These are phyloP conservation scores for Coptodon rendalli DNA, from an alignment of 2,113 vertebrate species.

Conservation along the genomic window DNA sequence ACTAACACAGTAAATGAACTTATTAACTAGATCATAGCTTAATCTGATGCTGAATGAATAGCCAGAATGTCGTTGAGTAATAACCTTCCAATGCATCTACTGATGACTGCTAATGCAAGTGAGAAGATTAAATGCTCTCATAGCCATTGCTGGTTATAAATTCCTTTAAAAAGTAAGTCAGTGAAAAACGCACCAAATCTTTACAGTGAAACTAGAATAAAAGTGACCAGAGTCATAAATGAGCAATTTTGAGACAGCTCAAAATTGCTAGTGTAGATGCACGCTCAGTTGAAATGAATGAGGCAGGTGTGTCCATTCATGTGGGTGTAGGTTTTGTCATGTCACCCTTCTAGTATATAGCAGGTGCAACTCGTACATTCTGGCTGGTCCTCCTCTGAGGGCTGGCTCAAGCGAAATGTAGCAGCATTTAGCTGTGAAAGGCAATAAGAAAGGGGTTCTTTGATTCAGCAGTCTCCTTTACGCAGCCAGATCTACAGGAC, in stretches of 20 bases:
- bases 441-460: conserved; percentile 43
- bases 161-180: not conserved
- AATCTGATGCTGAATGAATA: not conserved
- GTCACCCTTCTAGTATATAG: not conserved
- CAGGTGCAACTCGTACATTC: conserved; percentile 14
- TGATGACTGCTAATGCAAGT: not conserved
- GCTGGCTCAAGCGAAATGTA: not conserved
- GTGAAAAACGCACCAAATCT: not conserved
- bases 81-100: not conserved
- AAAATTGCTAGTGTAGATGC: not conserved
- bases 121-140: not conserved
- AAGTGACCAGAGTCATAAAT: not conserved
- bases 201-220: not conserved
- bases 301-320: conserved; percentile 14
- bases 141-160: not conserved
- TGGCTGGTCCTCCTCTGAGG: not conserved
- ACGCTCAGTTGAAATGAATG: not conserved
- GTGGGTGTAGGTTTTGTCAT: not conserved
- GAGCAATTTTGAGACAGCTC: not conserved
- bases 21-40: not conserved
- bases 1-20: not conserved
- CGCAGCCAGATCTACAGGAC: conserved; percentile 12
- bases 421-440: conserved; percentile 1
- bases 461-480: conserved; percentile 39
- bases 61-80: not conserved